Evolutionary conservation across 1,140 invertebrate species (phyloP), one percentile per base, ranked within the genome.

Genomic region (Orchesella cincta): DNA sequence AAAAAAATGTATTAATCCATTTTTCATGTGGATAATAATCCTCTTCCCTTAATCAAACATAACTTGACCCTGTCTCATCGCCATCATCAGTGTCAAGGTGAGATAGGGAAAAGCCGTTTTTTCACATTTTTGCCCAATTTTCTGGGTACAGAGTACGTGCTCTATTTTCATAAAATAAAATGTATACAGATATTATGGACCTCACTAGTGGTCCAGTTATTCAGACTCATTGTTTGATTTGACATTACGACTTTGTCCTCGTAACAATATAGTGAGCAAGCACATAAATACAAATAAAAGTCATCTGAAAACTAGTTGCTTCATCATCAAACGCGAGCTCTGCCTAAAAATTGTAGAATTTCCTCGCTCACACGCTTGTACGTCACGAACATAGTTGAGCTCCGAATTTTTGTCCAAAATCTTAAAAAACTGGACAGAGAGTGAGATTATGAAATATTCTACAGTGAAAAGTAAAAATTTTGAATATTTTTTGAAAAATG

Each of bases 271-370:
- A 20, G 39, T 46, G 39, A 46, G 8, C 20, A 46, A 46, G 39
- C 20, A 46, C 8, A 46, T 46, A 62, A 62, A 28, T 62, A 28
- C 54, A 62, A 62, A 62, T 62, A 62, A 62, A 62, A 62, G 54
- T 62, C 54, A 62, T 46, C 18, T 18, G 39, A 18, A 57, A 14
- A 23, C 23, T n/a, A 57, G 3, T 57, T 26, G 8, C 23, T 57
- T 23, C 39, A n/a, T 5, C 12, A 57, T 18, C 8, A 57, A 57
- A 57, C 5, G 8, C 8, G 14, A 5, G 3, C 23, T 5, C 52
- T 57, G 14, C 23, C 12, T 46, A n/a, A n/a, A 46, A 5, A 8
- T 46, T 46, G 39, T 46, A 46, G 39, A 5, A 46, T 46, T 46
- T 57, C 52, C 8, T 18, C 52, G 52, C 52, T 57, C 52, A 57